Percentiles rank a stretch among this genome's conserved stretches.
phyloP scores from a whole-genome alignment of 2,888 invertebrate species.

The Tachina grossa region DNA sequence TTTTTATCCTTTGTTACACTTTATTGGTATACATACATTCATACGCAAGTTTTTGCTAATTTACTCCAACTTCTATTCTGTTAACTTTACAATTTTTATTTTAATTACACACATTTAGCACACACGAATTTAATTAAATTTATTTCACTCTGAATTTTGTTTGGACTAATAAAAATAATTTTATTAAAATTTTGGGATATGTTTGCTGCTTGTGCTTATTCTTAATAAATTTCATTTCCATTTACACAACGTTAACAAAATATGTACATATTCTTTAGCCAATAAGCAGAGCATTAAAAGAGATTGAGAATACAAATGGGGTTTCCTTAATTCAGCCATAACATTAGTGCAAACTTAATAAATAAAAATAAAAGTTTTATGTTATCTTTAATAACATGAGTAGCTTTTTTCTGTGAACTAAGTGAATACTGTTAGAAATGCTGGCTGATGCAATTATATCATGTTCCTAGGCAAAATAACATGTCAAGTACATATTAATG shows the following conservation, averaged over 20 bases:
- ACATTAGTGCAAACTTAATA: neutral
- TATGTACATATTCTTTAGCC: neutral
- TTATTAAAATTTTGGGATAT: conserved; percentile 32
- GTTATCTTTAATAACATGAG: neutral
- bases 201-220: conserved; percentile 53
- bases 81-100: too few relatives aligned
- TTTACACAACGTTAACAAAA: conserved; percentile 25
- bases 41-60: too few relatives aligned
- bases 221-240: conserved; percentile 24
- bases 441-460: neutral
- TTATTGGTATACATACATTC: too few relatives aligned
- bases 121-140: neutral
- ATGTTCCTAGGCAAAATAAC: neutral
- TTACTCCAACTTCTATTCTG: too few relatives aligned
- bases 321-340: conserved; percentile 50
- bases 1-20: too few relatives aligned
- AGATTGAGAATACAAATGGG: conserved; percentile 15
- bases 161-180: conserved; percentile 5
- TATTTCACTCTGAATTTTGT: neutral
- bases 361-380: conserved; percentile 13
- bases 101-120: too few relatives aligned
- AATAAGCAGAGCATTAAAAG: conserved; percentile 13
- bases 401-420: conserved; percentile 14
- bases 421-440: neutral
- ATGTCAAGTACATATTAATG: neutral